phyloP scores from a whole-genome alignment of 2,113 vertebrate species.

The Scalopus aquaticus region DNA sequence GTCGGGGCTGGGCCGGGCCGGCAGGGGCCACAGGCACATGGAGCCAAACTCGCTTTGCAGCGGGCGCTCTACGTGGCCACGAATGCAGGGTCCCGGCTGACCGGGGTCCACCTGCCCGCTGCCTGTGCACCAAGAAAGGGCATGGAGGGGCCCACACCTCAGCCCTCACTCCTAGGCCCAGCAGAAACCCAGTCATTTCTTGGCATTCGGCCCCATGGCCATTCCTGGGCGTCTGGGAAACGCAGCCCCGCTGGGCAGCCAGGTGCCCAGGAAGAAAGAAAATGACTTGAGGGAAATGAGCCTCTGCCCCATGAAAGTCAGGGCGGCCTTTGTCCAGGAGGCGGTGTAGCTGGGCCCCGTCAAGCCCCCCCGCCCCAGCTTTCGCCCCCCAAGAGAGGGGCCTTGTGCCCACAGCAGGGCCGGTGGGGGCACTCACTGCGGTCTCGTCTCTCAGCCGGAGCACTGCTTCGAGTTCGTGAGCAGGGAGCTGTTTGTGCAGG shows the following conservation, averaged over 20 bases:
- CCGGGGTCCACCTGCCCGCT: neutral
- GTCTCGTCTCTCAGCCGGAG: constrained; percentile 79
- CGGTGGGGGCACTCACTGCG: rapidly evolving
- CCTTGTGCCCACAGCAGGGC: neutral
- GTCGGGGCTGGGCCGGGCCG: no score
- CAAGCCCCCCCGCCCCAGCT: neutral
- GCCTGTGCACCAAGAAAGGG: rapidly evolving
- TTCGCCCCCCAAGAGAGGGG: neutral
- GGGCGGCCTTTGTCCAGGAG: neutral
- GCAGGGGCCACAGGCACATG: no score
- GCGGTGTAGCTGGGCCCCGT: rapidly evolving
- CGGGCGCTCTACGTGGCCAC: neutral
- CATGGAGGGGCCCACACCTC: neutral
- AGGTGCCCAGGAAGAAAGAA: no score
- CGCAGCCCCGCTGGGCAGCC: no score
- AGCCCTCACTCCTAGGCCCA: neutral
- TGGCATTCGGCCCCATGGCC: no score
- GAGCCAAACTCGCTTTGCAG: no score
- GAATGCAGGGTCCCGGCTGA: neutral
- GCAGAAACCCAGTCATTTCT: neutral
- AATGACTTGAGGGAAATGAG: rapidly evolving
- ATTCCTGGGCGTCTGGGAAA: no score
- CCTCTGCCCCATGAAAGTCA: no score
- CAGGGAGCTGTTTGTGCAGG: constrained; percentile 78
- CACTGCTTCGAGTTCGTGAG: constrained; percentile 76